Evolutionary conservation across 2,113 vertebrate genomes (phyloP).

Genomic region (Vulpes ferrilata): DNA sequence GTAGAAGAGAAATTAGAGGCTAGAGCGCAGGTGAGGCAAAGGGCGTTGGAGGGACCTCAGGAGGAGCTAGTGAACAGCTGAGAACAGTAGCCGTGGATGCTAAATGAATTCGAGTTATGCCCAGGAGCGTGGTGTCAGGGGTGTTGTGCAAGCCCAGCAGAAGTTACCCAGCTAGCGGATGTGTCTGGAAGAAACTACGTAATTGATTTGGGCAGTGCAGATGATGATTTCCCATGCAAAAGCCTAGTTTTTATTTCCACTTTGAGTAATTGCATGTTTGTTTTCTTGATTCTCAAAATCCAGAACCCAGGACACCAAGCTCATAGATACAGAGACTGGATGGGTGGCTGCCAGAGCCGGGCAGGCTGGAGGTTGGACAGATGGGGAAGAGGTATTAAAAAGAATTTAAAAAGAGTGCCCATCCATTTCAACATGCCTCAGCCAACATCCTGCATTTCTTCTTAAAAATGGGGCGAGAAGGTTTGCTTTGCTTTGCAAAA

Average conservation of each 20-base stretch:
- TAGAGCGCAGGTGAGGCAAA: constrained; percentile 38
- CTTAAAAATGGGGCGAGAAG: not conserved
- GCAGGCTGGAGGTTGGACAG: not conserved
- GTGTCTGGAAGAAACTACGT: not conserved
- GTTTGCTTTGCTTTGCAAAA: not conserved
- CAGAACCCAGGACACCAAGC: not conserved
- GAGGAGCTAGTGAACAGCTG: not conserved
- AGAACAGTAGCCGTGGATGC: not conserved
- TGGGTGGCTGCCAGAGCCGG: not conserved
- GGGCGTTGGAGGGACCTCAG: not conserved
- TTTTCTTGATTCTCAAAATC: not conserved
- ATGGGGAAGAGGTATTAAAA: not conserved
- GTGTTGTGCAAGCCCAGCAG: not conserved
- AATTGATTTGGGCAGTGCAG: not conserved
- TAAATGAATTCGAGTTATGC: not conserved
- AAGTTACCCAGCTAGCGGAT: not conserved
- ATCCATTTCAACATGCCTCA: not conserved
- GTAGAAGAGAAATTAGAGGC: constrained; percentile 60
- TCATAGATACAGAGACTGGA: not conserved
- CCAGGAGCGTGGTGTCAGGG: not conserved
- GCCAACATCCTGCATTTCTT: not conserved
- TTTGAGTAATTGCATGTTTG: not conserved
- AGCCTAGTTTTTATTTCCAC: not conserved
- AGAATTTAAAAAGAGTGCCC: not conserved
- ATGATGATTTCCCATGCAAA: not conserved